Evolutionary conservation across 2,888 invertebrate genomes (phyloP).

Genomic region (Diarsia brunnea): DNA sequence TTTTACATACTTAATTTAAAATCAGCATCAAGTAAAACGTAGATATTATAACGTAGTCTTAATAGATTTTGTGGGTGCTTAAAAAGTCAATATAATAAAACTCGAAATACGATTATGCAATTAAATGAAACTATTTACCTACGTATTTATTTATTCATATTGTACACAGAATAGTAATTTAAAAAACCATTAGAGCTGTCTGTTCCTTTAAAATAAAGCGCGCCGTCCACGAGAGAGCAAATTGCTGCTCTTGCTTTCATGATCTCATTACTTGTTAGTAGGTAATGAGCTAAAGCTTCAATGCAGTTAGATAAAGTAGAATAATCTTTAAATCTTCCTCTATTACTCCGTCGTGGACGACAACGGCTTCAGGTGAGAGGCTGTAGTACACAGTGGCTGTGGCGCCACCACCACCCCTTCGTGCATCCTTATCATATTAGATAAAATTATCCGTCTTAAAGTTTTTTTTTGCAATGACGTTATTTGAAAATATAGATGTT

Average conservation of each 20-base stretch:
- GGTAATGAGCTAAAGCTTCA: not conserved
- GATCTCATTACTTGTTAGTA: not conserved
- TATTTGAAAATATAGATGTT: not conserved
- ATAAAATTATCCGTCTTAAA: not conserved
- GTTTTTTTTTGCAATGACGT: not conserved
- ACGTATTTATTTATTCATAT: constrained; percentile 25
- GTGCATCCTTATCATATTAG: too few relatives aligned
- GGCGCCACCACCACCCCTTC: not conserved
- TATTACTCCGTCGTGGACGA: constrained; percentile 2
- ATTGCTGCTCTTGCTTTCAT: not conserved
- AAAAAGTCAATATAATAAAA: constrained; percentile 51
- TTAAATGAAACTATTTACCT: constrained; percentile 12
- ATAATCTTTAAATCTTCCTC: not conserved
- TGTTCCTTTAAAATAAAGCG: not conserved
- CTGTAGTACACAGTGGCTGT: not conserved
- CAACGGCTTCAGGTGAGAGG: not conserved
- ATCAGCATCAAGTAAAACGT: constrained; percentile 13
- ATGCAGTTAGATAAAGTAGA: not conserved
- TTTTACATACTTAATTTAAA: not conserved
- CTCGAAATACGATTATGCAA: constrained; percentile 31
- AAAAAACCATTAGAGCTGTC: not conserved
- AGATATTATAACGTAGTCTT: constrained; percentile 28
- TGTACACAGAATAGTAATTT: not conserved
- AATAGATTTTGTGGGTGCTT: constrained; percentile 66
- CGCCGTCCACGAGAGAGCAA: constrained; percentile 18